These are phyloP conservation scores for Sebastes taczanowskii DNA, from an alignment of 2,797 vertebrate genomes.

Conservation along the genomic window DNA sequence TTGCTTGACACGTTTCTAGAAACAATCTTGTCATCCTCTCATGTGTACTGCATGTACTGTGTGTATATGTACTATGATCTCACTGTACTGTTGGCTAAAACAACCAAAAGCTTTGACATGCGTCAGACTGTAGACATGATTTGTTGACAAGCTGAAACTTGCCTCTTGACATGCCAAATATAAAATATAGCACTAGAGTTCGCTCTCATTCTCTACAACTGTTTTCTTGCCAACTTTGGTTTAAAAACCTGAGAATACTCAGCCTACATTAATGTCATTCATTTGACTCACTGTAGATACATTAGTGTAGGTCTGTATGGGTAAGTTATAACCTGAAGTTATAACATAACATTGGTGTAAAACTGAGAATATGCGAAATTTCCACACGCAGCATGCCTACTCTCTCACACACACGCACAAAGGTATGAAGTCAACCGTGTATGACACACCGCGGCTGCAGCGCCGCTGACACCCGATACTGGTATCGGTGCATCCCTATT, in stretches of 20 bases:
- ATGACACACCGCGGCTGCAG: too few species aligned
- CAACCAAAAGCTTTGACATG: neutral
- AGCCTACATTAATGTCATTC: conserved; percentile 12
- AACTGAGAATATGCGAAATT: too few species aligned
- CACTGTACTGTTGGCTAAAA: neutral
- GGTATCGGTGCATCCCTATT: too few species aligned
- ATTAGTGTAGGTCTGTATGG: too few species aligned
- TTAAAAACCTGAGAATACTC: neutral
- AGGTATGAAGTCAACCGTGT: too few species aligned
- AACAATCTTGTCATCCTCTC: neutral
- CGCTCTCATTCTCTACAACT: conserved; percentile 7
- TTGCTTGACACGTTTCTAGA: neutral
- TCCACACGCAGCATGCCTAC: too few species aligned
- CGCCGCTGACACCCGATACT: too few species aligned
- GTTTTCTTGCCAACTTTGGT: neutral
- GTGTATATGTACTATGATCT: neutral
- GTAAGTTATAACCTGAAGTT: too few species aligned
- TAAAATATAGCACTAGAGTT: neutral
- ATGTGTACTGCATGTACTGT: neutral
- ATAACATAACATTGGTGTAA: too few species aligned
- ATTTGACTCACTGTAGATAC: neutral
- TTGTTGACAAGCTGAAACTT: conserved; percentile 15
- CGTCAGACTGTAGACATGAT: conserved; percentile 1
- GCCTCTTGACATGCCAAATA: conserved; percentile 8
- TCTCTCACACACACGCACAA: too few species aligned